Conservation (phyloP, 1,140 invertebrate species). For the Coenobita brevimanus region DNA sequence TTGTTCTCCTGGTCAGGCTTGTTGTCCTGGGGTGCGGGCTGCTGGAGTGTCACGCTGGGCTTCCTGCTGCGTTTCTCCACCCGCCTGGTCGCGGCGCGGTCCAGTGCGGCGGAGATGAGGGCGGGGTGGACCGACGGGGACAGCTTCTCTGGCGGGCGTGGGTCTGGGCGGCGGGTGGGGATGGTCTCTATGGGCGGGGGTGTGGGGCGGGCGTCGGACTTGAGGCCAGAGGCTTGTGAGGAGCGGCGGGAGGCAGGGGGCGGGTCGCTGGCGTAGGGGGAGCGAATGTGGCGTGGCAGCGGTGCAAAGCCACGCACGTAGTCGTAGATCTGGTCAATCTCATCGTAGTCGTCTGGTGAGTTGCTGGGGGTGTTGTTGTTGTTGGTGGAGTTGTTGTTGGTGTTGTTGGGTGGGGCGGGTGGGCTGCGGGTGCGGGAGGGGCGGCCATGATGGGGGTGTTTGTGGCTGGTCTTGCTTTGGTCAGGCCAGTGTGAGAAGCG, state of each 20-base stretch:
- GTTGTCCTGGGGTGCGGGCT: background rate
- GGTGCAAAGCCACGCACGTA: constrained; percentile 94
- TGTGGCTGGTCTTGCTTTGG: constrained; percentile 55
- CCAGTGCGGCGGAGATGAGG: constrained; percentile 63
- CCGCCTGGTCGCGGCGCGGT: constrained; percentile 54
- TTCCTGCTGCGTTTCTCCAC: constrained; percentile 55
- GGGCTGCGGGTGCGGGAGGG: constrained; percentile 71
- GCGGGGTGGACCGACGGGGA: constrained; percentile 58
- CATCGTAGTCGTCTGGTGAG: constrained; percentile 86
- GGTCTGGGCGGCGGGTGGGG: constrained; percentile 73
- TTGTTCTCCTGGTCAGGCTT: background rate
- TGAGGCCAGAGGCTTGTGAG: no score
- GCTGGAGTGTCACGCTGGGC: constrained; percentile 37
- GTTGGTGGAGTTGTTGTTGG: no score
- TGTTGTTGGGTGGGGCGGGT: constrained; percentile 71
- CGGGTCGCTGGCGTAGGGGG: constrained; percentile 74
- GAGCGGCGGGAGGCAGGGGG: constrained; percentile 70
- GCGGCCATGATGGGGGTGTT: constrained; percentile 74
- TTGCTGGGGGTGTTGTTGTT: constrained; percentile 19
- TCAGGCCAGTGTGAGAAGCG: constrained; percentile 56
- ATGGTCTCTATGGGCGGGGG: constrained; percentile 82
- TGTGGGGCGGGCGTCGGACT: constrained; percentile 71
- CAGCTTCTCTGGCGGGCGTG: constrained; percentile 31
- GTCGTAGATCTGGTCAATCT: constrained; percentile 97
- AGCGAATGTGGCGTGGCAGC: constrained; percentile 84